These are phyloP conservation scores for Odontocolon sp. DNA, from an alignment of 2,888 invertebrate genomes.

Conservation along the genomic window DNA sequence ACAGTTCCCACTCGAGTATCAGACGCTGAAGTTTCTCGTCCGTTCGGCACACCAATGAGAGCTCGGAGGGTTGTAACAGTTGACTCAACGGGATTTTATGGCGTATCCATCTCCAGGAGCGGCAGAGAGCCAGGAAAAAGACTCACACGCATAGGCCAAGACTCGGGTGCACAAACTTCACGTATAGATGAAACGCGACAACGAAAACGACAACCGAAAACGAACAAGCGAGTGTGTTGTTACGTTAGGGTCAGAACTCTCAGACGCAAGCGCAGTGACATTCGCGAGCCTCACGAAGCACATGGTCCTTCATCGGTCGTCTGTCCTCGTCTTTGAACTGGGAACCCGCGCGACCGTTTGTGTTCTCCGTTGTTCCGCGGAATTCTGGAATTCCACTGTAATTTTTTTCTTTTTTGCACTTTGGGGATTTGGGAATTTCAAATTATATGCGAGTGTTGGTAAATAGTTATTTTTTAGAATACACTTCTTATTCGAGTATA, in stretches of 20 bases:
- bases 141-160: conserved; percentile 22
- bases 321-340: conserved; percentile 27
- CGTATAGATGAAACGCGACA: conserved; percentile 30
- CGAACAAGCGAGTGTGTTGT: conserved; percentile 51
- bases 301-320: conserved; percentile 73
- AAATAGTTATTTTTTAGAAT: too few species aligned
- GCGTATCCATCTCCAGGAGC: conserved; percentile 70
- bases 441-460: neutral
- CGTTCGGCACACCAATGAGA: conserved; percentile 56
- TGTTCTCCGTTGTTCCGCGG: conserved; percentile 11
- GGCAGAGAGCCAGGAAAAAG: conserved; percentile 66
- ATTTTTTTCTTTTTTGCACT: conserved; percentile 5
- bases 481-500: too few species aligned
- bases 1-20: conserved; percentile 54
- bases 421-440: conserved; percentile 1
- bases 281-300: conserved; percentile 76
- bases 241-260: conserved; percentile 72
- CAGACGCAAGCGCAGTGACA: conserved; percentile 79
- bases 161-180: neutral
- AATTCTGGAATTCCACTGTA: neutral
- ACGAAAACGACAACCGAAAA: conserved; percentile 49
- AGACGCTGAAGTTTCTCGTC: conserved; percentile 41
- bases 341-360: conserved; percentile 37
- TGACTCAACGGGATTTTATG: conserved; percentile 70
- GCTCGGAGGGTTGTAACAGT: conserved; percentile 70